Conservation (phyloP, 2,888 invertebrate species). For the Nemapogon koenigi region DNA sequence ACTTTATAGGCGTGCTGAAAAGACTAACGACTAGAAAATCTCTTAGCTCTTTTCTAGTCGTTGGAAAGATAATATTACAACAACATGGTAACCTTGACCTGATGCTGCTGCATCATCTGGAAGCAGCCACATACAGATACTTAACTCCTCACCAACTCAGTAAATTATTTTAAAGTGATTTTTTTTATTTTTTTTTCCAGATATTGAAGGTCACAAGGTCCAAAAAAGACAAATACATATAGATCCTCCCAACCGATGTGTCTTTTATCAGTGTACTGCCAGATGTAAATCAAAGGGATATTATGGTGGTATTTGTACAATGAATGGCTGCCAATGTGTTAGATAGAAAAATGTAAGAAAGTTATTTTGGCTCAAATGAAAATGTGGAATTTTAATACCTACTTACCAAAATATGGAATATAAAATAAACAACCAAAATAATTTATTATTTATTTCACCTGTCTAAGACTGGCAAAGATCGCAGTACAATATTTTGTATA, state of each 20-base stretch:
- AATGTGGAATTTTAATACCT: neutral
- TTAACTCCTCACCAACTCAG: too few relatives aligned
- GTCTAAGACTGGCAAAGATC: neutral
- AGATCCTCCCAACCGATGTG: conserved; percentile 30
- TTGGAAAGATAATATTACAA: too few relatives aligned
- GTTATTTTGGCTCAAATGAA: neutral
- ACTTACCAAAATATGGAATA: neutral
- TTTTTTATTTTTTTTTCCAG: too few relatives aligned
- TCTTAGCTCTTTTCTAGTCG: too few relatives aligned
- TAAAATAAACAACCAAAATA: neutral
- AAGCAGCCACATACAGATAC: too few relatives aligned
- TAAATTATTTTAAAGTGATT: too few relatives aligned
- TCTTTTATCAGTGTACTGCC: conserved; percentile 39
- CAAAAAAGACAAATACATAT: conserved; percentile 18
- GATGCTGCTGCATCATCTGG: too few relatives aligned
- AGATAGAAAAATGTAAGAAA: conserved; percentile 15
- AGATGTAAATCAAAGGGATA: conserved; percentile 29
- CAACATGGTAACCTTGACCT: too few relatives aligned
- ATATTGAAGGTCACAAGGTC: neutral
- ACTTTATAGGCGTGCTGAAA: too few relatives aligned
- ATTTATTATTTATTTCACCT: neutral
- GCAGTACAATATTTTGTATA: neutral
- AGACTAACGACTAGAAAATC: too few relatives aligned
- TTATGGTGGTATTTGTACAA: conserved; percentile 35
- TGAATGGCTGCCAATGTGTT: conserved; percentile 39